Base-by-base conservation (phyloP, 2,888 invertebrate species). In the Dynastes maya region DNA sequence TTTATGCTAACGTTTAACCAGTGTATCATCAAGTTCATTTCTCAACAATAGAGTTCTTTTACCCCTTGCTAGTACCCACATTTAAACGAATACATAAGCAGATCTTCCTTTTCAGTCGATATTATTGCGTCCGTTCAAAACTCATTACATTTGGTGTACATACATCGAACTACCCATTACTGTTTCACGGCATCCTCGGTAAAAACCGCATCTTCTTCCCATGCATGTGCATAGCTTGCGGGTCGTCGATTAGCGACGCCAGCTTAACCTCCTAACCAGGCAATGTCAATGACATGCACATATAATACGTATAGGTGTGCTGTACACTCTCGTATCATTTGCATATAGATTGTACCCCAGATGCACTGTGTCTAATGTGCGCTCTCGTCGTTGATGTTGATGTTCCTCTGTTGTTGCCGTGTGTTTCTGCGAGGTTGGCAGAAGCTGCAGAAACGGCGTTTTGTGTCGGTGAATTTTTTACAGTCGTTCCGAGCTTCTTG, bases 261-360 rank as follows among this genome's bases (percentile, higher is more conserved):
- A 72, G 72, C 37, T 72, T 72, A 72, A 72, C 72, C 72, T 72
- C 58, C 58, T 58, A 72, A 72, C 72, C 72, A 68, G 72, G 37
- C 40, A 58, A 37, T 58, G 72, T 72, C 72, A 72, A 37, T 72
- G 72, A 72, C 72, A 58, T 61, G 40, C 37, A 72, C 37, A 51
- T 29, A 13, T 68, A 58, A 13, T 53, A 29, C 11, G 11, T 11
- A 11, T 45, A 45, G 8, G 11, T 8, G 45, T 45, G 45, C 45
- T 45, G 45, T 45, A 45, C 45, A 45, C 11, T 45, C 64, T 64
- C 37, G 32, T n/a, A 40, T 37, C 40, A 72, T 72, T 72, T 72
- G 72, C 72, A 72, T 72, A 72, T 72, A 72, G 72, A 72, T 72
- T 72, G 58, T 58, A 72, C 72, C 72, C 72, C 55, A 72, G 67